Evolutionary conservation across 2,888 invertebrate genomes (phyloP), one percentile per base, ranked within the genome.

Genomic region (Tetrapedia diversipes): DNA sequence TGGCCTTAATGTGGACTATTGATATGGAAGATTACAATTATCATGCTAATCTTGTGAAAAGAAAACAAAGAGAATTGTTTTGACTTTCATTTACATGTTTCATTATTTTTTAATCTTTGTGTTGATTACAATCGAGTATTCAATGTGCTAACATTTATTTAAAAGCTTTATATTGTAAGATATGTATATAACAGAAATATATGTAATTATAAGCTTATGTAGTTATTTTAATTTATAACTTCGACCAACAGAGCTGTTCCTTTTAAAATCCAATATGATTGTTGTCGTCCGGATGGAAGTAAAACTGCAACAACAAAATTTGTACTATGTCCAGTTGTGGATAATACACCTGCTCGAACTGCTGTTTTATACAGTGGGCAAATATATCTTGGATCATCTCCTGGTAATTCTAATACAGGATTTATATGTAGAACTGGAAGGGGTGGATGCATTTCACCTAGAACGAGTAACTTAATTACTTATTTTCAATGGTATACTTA

Each of bases 271-370:
- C 98, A 98, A 91, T 95, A 97, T 82, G 95, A 94, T 53, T 96
- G 94, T 0, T 94, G 91, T 80, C 94, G 92, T 22, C 92, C 89
- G 0, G 96, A 94, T 0, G 96, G 95, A 60, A 98, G 89, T 37
- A 96, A 92, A 74, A 98, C 95, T 0, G 96, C 93, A 51, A 98
- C 93, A 39, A 98, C 96, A 90, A 98, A 98, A 93, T 98, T 98
- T 1, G 98, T 98, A 86, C 97, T 98, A 92, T 98, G 98, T 0
- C 98, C 98, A 0, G 98, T 98, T 0, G 98, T 98, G 8, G 97
- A 97, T 16, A 98, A 93, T 0, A 95, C 94, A 49, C 98, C 98
- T 27, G 97, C 97, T 73, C 98, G 93, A 82, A 96, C 95, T 39
- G 97, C 95, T 0, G 98, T 98, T 92, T 98, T 98, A 92, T 98